phyloP scores from a whole-genome alignment of 2,888 invertebrate genomes.

The Belgica antarctica region DNA sequence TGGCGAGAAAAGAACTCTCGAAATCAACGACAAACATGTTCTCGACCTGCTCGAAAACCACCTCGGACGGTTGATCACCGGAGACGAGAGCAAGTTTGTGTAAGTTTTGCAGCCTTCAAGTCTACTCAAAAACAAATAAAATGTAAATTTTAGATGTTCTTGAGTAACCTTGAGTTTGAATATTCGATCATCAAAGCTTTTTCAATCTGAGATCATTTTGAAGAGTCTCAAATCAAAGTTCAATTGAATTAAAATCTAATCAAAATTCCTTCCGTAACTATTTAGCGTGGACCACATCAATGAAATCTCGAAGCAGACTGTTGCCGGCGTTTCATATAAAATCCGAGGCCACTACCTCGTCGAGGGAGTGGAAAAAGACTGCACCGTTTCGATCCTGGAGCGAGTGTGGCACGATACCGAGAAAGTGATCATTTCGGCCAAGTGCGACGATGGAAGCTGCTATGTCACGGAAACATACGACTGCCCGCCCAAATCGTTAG shows the following conservation, averaged over 20 bases:
- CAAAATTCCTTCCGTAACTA: too few relatives aligned
- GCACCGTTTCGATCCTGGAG: neutral
- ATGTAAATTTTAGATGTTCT: too few relatives aligned
- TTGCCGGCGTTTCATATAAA: conserved; percentile 22
- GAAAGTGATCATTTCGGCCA: conserved; percentile 22
- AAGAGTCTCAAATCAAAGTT: too few relatives aligned
- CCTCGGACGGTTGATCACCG: conserved; percentile 13
- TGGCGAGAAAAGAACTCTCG: neutral
- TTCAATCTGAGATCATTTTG: too few relatives aligned
- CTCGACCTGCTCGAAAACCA: neutral
- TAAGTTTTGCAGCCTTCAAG: neutral
- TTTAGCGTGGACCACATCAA: conserved; percentile 8
- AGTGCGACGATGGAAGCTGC: conserved; percentile 31
- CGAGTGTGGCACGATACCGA: conserved; percentile 12
- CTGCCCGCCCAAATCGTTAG: conserved; percentile 7
- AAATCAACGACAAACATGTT: conserved; percentile 6
- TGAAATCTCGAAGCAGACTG: conserved; percentile 26
- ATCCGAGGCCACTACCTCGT: conserved; percentile 5
- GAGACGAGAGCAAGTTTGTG: neutral
- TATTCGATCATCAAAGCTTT: too few relatives aligned
- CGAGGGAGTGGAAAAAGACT: conserved; percentile 1
- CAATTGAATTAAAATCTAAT: too few relatives aligned
- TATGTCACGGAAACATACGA: conserved; percentile 27
- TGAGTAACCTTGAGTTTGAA: neutral
- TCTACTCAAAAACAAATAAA: neutral